These are phyloP conservation scores for Cataglyphis rosenhaueri DNA, from an alignment of 2,888 invertebrate genomes.

Conservation along the genomic window DNA sequence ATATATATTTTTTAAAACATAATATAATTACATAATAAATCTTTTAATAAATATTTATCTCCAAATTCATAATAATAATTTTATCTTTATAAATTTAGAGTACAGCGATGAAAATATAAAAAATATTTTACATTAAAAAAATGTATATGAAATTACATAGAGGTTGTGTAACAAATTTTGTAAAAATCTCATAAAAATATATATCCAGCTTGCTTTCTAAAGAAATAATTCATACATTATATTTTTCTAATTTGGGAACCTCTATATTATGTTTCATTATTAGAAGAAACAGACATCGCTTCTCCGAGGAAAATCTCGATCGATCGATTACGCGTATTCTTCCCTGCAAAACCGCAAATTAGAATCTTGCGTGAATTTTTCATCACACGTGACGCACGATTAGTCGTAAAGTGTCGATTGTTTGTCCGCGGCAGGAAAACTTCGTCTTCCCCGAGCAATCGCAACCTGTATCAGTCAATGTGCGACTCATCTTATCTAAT, in stretches of 20 bases:
- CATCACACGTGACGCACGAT: neutral
- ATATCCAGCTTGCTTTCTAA: too few relatives aligned
- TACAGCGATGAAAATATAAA: neutral
- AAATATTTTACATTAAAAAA: neutral
- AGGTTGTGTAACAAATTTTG: neutral
- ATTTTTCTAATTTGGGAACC: neutral
- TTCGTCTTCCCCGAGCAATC: neutral
- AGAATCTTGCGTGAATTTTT: neutral
- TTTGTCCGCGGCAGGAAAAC: neutral
- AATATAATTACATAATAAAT: neutral
- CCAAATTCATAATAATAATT: neutral
- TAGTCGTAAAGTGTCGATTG: neutral
- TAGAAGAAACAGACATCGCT: neutral
- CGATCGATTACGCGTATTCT: neutral
- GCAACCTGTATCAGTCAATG: slow-evolving; percentile 36
- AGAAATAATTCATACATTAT: neutral
- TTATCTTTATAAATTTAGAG: neutral
- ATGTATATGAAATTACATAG: neutral
- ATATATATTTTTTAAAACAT: neutral
- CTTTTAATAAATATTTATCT: neutral
- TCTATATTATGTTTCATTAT: neutral
- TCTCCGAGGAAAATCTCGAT: neutral
- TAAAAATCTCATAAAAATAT: neutral
- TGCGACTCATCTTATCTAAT: slow-evolving; percentile 61
- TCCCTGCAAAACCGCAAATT: neutral